These are phyloP conservation scores for Pristionchus mayeri DNA, from an alignment of 2,888 invertebrate genomes.

Conservation along the genomic window DNA sequence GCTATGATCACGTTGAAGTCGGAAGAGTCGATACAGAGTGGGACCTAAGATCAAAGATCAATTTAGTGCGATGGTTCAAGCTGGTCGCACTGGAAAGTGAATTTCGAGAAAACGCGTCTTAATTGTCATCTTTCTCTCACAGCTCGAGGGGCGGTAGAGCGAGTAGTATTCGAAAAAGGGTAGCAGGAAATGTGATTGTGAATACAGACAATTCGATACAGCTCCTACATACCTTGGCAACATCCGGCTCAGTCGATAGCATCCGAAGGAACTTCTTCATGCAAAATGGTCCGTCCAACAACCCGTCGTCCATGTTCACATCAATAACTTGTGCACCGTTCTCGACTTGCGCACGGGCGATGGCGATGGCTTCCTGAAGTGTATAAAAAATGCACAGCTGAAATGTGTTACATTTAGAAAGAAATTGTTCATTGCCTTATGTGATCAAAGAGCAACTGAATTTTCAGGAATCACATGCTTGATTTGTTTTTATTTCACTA, in stretches of 20 bases:
- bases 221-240: constrained; percentile 78
- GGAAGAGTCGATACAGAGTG: constrained; percentile 81
- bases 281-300: constrained; percentile 80
- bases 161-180: too few relatives aligned
- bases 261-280: constrained; percentile 81
- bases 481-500: too few relatives aligned
- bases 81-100: too few relatives aligned
- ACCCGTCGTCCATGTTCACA: constrained; percentile 81
- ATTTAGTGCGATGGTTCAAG: too few relatives aligned
- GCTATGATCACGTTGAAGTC: constrained; percentile 81
- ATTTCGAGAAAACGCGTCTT: too few relatives aligned
- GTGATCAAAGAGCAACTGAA: too few relatives aligned
- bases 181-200: too few relatives aligned
- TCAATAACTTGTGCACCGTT: constrained; percentile 81
- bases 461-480: too few relatives aligned
- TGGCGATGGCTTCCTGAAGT: constrained; percentile 79
- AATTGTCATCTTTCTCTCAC: background rate
- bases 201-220: too few relatives aligned
- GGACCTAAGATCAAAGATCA: constrained; percentile 77
- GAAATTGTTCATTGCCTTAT: constrained; percentile 28
- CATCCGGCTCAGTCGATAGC: constrained; percentile 81
- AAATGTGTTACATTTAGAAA: too few relatives aligned
- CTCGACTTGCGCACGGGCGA: constrained; percentile 81
- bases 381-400: too few relatives aligned
- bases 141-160: too few relatives aligned